These are phyloP conservation scores for Rhinolophus sinicus DNA, from an alignment of 2,113 vertebrate genomes.

Conservation along the genomic window DNA sequence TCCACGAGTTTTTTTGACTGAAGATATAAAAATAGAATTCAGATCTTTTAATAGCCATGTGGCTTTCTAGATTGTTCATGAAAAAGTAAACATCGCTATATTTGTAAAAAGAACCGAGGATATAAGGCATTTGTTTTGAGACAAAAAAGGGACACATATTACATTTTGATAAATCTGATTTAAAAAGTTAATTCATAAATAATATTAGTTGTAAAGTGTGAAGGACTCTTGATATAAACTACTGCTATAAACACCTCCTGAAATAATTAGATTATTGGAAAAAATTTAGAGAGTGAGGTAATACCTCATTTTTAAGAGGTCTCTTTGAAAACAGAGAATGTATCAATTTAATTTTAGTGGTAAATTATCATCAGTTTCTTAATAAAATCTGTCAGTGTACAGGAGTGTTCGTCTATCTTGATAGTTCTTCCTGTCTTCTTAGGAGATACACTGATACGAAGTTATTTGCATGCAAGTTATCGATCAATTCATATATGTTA, in stretches of 20 bases:
- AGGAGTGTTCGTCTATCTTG: not conserved
- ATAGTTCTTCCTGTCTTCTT: not conserved
- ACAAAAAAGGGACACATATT: not conserved
- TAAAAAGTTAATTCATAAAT: not conserved
- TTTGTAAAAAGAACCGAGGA: not conserved
- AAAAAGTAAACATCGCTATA: not conserved
- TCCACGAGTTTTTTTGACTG: conserved; percentile 24
- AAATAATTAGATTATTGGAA: not conserved
- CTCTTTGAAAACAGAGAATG: not conserved
- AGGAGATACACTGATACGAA: not conserved
- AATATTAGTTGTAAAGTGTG: not conserved
- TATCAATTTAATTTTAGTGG: not conserved
- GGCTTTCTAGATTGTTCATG: conserved; percentile 16
- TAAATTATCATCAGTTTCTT: not conserved
- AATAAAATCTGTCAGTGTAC: not conserved
- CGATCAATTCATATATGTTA: not conserved
- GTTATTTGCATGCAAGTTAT: not conserved
- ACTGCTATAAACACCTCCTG: not conserved
- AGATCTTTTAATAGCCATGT: conserved; percentile 32
- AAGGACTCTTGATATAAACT: not conserved
- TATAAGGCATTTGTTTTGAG: not conserved
- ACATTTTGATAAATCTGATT: not conserved
- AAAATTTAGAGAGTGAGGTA: not conserved
- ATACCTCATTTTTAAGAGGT: not conserved
- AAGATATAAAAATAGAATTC: conserved; percentile 58